Conservation (phyloP, 2,797 vertebrate genomes). For the Mormyrus proboscirostris region DNA sequence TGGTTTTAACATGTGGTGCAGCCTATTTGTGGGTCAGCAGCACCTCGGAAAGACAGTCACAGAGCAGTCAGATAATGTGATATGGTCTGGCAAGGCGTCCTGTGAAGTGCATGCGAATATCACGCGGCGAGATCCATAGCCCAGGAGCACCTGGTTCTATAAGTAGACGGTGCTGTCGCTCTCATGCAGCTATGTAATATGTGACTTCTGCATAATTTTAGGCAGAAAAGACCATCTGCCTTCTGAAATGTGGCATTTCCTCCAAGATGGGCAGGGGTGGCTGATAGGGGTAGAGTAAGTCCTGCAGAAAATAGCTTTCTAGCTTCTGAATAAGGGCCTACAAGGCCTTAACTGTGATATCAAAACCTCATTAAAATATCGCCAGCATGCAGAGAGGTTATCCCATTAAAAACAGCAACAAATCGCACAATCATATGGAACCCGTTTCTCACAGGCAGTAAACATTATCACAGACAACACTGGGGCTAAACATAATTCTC, state of each 20-base stretch:
- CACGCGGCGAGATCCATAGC: not conserved
- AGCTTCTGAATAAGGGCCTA: not conserved
- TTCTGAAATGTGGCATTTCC: conserved; percentile 6
- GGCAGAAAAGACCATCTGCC: not conserved
- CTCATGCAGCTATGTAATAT: not conserved
- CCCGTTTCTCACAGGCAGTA: not conserved
- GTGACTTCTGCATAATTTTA: conserved; percentile 11
- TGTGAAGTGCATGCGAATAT: not conserved
- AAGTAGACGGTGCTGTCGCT: not conserved
- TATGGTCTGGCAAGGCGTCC: not conserved
- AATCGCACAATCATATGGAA: not conserved
- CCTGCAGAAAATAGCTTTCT: not conserved
- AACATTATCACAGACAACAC: not conserved
- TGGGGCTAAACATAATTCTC: not conserved
- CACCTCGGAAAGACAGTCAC: not conserved
- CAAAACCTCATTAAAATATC: not conserved
- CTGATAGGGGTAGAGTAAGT: not conserved
- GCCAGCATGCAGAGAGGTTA: not conserved
- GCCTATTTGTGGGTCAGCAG: not conserved
- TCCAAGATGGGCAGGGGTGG: not conserved
- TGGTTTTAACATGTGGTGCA: not conserved
- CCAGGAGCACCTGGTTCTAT: not conserved
- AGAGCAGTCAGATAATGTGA: not conserved
- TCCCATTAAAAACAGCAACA: not conserved
- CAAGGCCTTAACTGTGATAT: not conserved